phyloP scores from a whole-genome alignment of 2,888 invertebrate species.

The Sesia apiformis region DNA sequence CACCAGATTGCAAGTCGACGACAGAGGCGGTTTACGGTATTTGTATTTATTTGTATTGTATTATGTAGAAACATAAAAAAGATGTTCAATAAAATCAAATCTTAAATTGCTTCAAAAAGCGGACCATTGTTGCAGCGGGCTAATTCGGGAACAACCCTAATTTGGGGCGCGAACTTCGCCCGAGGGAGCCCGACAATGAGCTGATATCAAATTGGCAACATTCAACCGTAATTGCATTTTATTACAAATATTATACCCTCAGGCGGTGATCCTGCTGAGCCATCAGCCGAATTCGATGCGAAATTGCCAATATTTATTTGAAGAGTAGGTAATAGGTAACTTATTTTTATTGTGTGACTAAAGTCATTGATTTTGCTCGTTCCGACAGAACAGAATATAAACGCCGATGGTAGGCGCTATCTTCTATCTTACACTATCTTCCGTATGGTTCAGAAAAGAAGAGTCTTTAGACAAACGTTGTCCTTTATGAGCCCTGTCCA shows the following conservation, averaged over 20 bases:
- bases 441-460: not conserved
- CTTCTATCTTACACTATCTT: not conserved
- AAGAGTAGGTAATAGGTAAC: not conserved
- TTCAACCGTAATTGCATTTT: conserved; percentile 44
- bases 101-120: not conserved
- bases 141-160: conserved; percentile 3
- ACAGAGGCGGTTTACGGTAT: not conserved
- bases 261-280: conserved; percentile 8
- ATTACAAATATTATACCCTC: conserved; percentile 23
- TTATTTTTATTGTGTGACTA: too few relatives aligned
- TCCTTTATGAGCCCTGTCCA: too few relatives aligned
- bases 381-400: too few relatives aligned
- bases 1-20: not conserved
- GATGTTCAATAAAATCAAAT: not conserved
- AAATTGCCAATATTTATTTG: not conserved
- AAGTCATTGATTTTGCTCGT: too few relatives aligned
- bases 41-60: not conserved
- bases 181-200: conserved; percentile 30
- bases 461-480: not conserved
- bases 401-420: too few relatives aligned
- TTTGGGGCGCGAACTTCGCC: conserved; percentile 26
- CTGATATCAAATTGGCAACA: conserved; percentile 51
- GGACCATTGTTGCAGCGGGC: not conserved
- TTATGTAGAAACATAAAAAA: not conserved
- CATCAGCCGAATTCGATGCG: not conserved